phyloP scores from a whole-genome alignment of 2,797 vertebrate species.

The Danio kyathit region DNA sequence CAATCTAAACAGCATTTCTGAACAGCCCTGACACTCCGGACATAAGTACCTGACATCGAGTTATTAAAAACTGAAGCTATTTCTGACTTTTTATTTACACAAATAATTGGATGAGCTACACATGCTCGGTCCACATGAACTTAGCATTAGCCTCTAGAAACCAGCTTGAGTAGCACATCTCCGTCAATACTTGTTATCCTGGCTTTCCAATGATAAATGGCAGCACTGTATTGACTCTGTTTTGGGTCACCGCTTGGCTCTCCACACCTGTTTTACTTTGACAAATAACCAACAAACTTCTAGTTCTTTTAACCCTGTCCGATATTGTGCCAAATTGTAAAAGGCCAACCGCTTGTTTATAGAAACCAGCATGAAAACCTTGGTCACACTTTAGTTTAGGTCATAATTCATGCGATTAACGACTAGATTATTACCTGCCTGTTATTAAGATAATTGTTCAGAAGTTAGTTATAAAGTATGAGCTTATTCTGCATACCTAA shows the following conservation, averaged over 20 bases:
- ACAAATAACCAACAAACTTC: slow-evolving; percentile 53
- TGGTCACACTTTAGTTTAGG: no score
- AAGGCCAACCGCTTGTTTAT: slow-evolving; percentile 39
- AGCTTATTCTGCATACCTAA: no score
- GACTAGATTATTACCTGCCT: no score
- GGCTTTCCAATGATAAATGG: slow-evolving; percentile 45
- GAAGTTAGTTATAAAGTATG: no score
- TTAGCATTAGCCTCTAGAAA: slow-evolving; percentile 1
- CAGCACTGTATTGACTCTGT: slow-evolving; percentile 38
- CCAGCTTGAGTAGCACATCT: not conserved
- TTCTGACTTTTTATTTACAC: not conserved
- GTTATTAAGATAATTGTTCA: no score
- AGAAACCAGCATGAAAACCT: not conserved
- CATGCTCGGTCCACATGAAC: slow-evolving; percentile 1
- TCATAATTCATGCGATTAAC: no score
- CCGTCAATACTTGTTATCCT: slow-evolving; percentile 29
- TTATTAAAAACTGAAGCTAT: not conserved
- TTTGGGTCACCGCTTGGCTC: slow-evolving; percentile 37
- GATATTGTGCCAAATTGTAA: slow-evolving; percentile 26
- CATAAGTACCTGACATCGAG: not conserved
- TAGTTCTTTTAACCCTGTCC: slow-evolving; percentile 42
- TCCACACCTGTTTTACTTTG: slow-evolving; percentile 43
- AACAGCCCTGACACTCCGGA: not conserved
- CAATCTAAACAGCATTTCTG: slow-evolving; percentile 15
- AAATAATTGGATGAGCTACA: not conserved